Evolutionary conservation across 2,797 vertebrate species (phyloP).

Genomic region (Ctenopoma multispine): DNA sequence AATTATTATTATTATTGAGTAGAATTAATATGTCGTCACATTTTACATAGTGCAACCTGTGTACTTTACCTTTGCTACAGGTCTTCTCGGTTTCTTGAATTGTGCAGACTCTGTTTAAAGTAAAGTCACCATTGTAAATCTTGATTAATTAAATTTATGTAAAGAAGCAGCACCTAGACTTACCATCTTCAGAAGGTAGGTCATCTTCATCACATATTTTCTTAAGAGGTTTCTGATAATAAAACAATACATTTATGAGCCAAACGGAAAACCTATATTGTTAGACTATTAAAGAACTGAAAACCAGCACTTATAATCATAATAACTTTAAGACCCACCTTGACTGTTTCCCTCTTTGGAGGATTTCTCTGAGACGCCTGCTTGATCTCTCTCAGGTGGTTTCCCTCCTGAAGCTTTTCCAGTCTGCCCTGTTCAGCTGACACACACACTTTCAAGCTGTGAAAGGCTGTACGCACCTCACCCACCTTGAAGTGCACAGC

Average conservation of each 20-base stretch:
- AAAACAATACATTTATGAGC: not conserved
- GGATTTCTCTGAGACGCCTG: slow-evolving; percentile 11
- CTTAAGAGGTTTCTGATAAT: slow-evolving; percentile 50
- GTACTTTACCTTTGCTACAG: slow-evolving; percentile 72
- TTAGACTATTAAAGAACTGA: not conserved
- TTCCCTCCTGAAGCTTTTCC: slow-evolving; percentile 73
- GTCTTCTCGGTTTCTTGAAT: slow-evolving; percentile 80
- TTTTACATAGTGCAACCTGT: not conserved
- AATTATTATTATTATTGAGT: not conserved
- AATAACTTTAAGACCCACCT: slow-evolving; percentile 23
- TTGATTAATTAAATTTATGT: not conserved
- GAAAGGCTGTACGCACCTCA: slow-evolving; percentile 82
- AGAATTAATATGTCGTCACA: not conserved
- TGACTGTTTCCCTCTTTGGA: not conserved
- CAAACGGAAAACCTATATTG: not conserved
- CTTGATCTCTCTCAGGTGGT: slow-evolving; percentile 57
- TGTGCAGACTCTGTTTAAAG: slow-evolving; percentile 81
- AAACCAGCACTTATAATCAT: not conserved
- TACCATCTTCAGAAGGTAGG: slow-evolving; percentile 81
- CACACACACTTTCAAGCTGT: slow-evolving; percentile 79
- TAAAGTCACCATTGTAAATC: slow-evolving; percentile 8
- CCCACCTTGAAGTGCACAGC: slow-evolving; percentile 85
- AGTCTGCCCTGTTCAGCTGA: slow-evolving; percentile 76
- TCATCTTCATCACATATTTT: slow-evolving; percentile 43
- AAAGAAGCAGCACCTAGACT: slow-evolving; percentile 16